phyloP scores from a whole-genome alignment of 2,888 invertebrate species.

The Dryococelus australis region DNA sequence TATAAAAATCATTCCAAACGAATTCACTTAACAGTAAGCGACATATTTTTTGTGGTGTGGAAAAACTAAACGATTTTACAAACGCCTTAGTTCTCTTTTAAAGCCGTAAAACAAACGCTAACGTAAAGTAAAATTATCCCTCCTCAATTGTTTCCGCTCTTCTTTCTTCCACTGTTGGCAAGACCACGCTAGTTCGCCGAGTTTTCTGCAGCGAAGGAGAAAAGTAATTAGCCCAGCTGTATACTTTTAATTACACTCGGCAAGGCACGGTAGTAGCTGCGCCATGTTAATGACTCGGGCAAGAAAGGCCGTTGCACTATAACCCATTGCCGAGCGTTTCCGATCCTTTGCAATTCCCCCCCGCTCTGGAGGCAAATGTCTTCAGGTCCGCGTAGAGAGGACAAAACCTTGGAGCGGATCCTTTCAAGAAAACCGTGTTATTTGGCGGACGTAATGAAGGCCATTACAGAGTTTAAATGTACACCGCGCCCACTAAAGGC shows the following conservation, averaged over 20 bases:
- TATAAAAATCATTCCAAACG: too few relatives aligned
- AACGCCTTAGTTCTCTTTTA: too few relatives aligned
- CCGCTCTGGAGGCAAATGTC: not conserved
- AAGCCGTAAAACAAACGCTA: not conserved
- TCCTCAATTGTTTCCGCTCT: not conserved
- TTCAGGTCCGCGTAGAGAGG: not conserved
- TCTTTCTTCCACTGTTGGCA: not conserved
- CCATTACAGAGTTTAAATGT: not conserved
- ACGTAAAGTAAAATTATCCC: not conserved
- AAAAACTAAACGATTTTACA: too few relatives aligned
- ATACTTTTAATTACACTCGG: not conserved
- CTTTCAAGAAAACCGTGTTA: not conserved
- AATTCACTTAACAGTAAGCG: too few relatives aligned
- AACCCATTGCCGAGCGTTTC: not conserved
- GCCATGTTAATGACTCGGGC: not conserved
- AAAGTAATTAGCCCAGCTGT: constrained; percentile 3
- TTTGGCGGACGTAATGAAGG: not conserved
- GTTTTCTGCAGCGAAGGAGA: not conserved
- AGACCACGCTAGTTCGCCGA: not conserved
- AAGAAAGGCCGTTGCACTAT: not conserved
- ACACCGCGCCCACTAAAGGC: not conserved
- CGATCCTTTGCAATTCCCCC: not conserved
- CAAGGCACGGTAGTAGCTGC: not conserved
- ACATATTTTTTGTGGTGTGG: too few relatives aligned
- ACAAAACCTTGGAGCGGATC: not conserved